Percentiles rank a stretch among this genome's conserved stretches.
Conservation (phyloP, 2,797 vertebrate genomes). For the Macrochelys suwanniensis region DNA sequence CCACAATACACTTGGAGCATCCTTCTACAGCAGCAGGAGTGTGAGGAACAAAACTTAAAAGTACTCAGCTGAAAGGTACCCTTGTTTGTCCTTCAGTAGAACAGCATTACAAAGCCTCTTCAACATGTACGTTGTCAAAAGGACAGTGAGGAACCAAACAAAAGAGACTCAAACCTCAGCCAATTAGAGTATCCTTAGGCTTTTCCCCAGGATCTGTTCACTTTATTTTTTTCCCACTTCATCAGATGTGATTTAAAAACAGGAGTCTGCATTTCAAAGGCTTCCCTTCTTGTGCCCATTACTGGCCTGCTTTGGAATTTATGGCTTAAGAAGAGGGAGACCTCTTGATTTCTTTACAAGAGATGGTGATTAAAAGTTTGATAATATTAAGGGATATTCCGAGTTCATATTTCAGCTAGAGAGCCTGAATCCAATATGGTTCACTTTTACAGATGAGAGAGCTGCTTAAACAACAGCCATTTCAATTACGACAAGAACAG, state of each 20-base stretch:
- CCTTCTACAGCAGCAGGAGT: conserved; percentile 56
- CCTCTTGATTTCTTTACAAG: conserved; percentile 50
- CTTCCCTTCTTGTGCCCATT: conserved; percentile 46
- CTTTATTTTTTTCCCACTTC: conserved; percentile 66
- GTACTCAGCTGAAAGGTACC: conserved; percentile 74
- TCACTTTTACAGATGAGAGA: conserved; percentile 52
- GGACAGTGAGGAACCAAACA: conserved; percentile 72
- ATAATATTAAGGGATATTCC: conserved; percentile 38
- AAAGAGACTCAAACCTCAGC: conserved; percentile 71
- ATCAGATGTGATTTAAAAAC: conserved; percentile 73
- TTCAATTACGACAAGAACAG: conserved; percentile 58
- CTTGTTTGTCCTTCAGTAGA: conserved; percentile 80
- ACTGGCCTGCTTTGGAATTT: conserved; percentile 59
- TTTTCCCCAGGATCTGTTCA: conserved; percentile 59
- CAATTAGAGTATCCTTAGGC: conserved; percentile 79
- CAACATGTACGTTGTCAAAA: conserved; percentile 74
- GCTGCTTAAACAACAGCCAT: conserved; percentile 36
- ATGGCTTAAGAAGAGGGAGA: conserved; percentile 48
- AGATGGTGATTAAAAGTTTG: conserved; percentile 62
- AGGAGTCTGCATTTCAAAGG: conserved; percentile 68
- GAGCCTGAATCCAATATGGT: conserved; percentile 1
- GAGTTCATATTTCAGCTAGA: conserved; percentile 36
- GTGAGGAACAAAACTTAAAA: conserved; percentile 73
- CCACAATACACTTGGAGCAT: conserved; percentile 47
- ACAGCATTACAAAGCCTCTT: conserved; percentile 79